Percentiles rank a stretch among this genome's conserved stretches.
phyloP scores from a whole-genome alignment of 1,140 invertebrate species.

The Trachymyrmex cornetzi region DNA sequence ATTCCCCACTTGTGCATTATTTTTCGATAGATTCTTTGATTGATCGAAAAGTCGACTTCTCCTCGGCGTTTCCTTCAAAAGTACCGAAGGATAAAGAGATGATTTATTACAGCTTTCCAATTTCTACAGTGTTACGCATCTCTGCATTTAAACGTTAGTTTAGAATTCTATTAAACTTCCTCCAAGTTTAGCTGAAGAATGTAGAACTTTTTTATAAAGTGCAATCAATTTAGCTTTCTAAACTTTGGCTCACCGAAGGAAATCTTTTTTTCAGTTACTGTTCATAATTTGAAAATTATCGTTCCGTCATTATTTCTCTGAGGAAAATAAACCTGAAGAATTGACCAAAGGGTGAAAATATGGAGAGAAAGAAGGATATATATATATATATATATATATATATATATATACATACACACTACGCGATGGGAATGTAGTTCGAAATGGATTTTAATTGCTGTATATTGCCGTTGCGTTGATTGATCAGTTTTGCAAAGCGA shows the following conservation, averaged over 20 bases:
- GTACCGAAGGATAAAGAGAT: too few species aligned
- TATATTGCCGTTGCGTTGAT: neutral
- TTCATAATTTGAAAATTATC: neutral
- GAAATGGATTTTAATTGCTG: neutral
- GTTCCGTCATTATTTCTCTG: neutral
- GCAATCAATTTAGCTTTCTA: neutral
- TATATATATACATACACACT: too few species aligned
- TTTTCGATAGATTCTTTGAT: neutral
- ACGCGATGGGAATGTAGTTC: too few species aligned
- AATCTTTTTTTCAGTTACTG: neutral
- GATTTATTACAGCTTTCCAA: neutral
- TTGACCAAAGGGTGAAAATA: neutral
- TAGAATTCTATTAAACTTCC: conserved; percentile 15
- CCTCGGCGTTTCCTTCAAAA: neutral
- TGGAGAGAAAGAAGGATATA: neutral
- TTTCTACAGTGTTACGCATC: neutral
- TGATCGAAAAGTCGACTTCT: neutral
- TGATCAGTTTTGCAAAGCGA: neutral
- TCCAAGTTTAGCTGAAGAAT: neutral
- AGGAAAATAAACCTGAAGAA: neutral
- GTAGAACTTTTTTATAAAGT: neutral
- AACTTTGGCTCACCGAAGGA: neutral
- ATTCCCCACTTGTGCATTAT: neutral
- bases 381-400: too few species aligned
- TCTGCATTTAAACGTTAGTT: neutral